Evolutionary conservation across 2,797 vertebrate genomes (phyloP), one percentile per base, ranked within the genome.

Genomic region (Chelon auratus): DNA sequence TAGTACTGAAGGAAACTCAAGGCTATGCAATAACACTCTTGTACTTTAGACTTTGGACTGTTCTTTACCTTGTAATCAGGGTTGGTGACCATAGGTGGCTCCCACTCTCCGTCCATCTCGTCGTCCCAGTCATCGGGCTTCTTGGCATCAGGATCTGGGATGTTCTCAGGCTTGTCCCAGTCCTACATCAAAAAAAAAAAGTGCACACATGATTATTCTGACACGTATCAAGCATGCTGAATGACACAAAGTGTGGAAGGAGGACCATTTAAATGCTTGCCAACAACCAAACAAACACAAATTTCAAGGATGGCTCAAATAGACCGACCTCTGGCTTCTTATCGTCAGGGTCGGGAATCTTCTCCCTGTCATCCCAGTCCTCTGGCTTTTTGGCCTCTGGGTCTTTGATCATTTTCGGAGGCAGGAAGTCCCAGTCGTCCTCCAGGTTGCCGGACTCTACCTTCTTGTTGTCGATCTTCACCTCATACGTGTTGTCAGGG

Each of bases 391-490:
- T 91, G 63, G 95, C 94, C 58, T 95, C 93, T 0, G 94, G 92
- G 68, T 96, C 95, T 87, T 96, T 96, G 51, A 96, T 90, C 83
- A 93, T 96, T 77, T 89, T 94, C 15, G 95, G 81, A n/a, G 94
- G 95, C 55, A 97, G 87, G 72, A 97, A 93, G 85, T 95, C 94
- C 95, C 96, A 97, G 80, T 97, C 94, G 0, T 95, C 94, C 78
- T 97, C 95, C 81, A 96, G 81, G 73, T 56, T 90, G 51, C 95
- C 95, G 2, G 94, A 93, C 77, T 94, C 94, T 0, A 96, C 95
- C 76, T 95, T 95, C 78, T 96, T 93, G 66, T 97, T 96, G 89
- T 96, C 94, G 4, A 96, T 96, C 90, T 96, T 97, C 47, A 97
- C 94, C 76, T 95, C 95, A 10, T 96, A 97, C 3, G 95, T 96